These are phyloP conservation scores for Acanthosepion lycidas DNA, from an alignment of 2,888 invertebrate species.

Conservation along the genomic window DNA sequence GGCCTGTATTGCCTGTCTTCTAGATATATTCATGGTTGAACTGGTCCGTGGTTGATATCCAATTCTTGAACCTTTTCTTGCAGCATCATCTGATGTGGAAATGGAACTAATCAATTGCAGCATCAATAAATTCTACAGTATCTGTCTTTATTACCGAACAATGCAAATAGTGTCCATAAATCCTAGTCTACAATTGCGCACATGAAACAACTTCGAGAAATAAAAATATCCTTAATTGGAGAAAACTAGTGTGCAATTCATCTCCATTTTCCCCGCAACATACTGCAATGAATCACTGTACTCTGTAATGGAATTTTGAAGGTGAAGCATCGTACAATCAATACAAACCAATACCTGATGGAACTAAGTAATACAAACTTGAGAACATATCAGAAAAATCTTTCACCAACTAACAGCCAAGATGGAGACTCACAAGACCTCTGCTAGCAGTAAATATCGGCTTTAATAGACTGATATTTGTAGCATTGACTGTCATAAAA, in stretches of 20 bases:
- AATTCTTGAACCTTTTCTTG: background rate
- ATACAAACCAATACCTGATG: too few relatives aligned
- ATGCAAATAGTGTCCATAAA: too few relatives aligned
- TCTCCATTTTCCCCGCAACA: background rate
- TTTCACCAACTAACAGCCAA: too few relatives aligned
- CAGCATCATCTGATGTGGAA: background rate
- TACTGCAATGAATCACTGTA: background rate
- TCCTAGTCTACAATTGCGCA: too few relatives aligned
- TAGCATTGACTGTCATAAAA: too few relatives aligned
- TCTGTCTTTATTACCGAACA: too few relatives aligned
- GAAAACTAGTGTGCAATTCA: background rate
- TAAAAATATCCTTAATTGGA: background rate
- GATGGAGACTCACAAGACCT: too few relatives aligned
- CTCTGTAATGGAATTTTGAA: background rate
- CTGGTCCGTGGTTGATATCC: background rate
- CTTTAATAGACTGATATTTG: too few relatives aligned
- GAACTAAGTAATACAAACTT: too few relatives aligned
- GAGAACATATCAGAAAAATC: too few relatives aligned
- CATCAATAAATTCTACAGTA: background rate
- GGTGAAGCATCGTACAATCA: background rate
- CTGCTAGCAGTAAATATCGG: too few relatives aligned
- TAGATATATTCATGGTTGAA: background rate
- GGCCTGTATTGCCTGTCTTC: background rate
- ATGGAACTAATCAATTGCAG: background rate
- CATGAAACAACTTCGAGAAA: too few relatives aligned